phyloP scores from a whole-genome alignment of 2,888 invertebrate genomes.

The Drosophila hamatofila region DNA sequence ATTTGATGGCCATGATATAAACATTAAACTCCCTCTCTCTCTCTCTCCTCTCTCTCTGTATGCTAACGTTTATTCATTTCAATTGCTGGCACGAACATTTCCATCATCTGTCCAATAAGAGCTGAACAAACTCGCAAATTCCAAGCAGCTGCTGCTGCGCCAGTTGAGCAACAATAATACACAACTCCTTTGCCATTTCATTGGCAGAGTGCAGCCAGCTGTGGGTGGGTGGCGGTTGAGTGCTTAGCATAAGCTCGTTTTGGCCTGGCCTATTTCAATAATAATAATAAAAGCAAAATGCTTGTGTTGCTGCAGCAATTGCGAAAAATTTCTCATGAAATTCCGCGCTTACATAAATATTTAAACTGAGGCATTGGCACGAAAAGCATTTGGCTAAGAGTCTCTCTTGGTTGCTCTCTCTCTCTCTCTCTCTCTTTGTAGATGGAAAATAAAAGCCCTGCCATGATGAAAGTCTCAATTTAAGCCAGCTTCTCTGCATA shows the following conservation, averaged over 20 bases:
- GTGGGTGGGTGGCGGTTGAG: slow-evolving; percentile 1
- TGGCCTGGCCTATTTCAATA: slow-evolving; percentile 59
- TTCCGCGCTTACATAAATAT: slow-evolving; percentile 67
- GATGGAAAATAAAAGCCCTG: slow-evolving; percentile 57
- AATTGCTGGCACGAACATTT: slow-evolving; percentile 6
- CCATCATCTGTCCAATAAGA: slow-evolving; percentile 20
- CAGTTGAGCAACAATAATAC: slow-evolving; percentile 4
- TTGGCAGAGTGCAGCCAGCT: slow-evolving; percentile 32
- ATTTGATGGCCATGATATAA: neutral
- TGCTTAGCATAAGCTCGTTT: slow-evolving; percentile 60
- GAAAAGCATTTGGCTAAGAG: slow-evolving; percentile 47
- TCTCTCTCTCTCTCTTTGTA: slow-evolving; percentile 5
- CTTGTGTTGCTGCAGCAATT: slow-evolving; percentile 46
- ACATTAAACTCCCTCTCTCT: neutral
- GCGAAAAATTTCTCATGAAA: slow-evolving; percentile 63
- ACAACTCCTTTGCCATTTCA: slow-evolving; percentile 24
- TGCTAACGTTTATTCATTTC: neutral
- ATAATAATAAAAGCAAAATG: slow-evolving; percentile 68
- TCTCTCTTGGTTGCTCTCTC: neutral
- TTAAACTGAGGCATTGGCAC: slow-evolving; percentile 61
- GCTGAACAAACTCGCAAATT: slow-evolving; percentile 43
- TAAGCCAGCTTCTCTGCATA: slow-evolving; percentile 42
- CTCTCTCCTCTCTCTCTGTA: too few species aligned
- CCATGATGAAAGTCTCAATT: slow-evolving; percentile 32
- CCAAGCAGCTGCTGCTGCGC: slow-evolving; percentile 4